Evolutionary conservation across 2,888 invertebrate genomes (phyloP).

Genomic region (Hydrotaea diabolus): DNA sequence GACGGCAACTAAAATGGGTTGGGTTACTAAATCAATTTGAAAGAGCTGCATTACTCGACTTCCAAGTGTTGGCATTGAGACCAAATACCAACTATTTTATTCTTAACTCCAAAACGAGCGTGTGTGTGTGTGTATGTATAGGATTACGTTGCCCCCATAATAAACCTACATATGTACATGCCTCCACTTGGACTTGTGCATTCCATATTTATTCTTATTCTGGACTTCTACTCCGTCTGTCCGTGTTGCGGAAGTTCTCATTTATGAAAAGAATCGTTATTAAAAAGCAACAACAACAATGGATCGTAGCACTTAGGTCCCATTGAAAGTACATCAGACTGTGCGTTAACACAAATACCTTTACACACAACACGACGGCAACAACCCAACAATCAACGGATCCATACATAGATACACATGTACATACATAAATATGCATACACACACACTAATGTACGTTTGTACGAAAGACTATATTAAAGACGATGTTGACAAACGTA

Average conservation of each 20-base stretch:
- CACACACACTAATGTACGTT: background rate
- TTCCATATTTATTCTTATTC: conserved; percentile 15
- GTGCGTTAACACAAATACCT: conserved; percentile 27
- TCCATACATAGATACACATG: too few species aligned
- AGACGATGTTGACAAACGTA: background rate
- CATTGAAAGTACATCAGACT: background rate
- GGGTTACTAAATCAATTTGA: too few species aligned
- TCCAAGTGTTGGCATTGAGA: too few species aligned
- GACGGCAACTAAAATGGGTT: too few species aligned
- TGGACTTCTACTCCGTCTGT: background rate
- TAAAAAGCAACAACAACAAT: conserved; percentile 40
- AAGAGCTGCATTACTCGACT: too few species aligned
- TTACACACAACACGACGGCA: conserved; percentile 5
- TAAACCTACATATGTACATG: too few species aligned
- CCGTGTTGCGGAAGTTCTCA: conserved; percentile 62
- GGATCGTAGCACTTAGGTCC: background rate
- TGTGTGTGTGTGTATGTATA: too few species aligned
- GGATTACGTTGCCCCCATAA: too few species aligned
- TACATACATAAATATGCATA: background rate
- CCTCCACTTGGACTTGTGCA: background rate
- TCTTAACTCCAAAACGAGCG: too few species aligned
- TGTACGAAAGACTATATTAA: too few species aligned
- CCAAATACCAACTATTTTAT: too few species aligned
- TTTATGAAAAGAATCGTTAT: conserved; percentile 49
- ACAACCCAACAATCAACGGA: too few species aligned